Evolutionary conservation across 2,888 invertebrate genomes (phyloP), one percentile per base, ranked within the genome.

Genomic region (Cheilosia variabilis): DNA sequence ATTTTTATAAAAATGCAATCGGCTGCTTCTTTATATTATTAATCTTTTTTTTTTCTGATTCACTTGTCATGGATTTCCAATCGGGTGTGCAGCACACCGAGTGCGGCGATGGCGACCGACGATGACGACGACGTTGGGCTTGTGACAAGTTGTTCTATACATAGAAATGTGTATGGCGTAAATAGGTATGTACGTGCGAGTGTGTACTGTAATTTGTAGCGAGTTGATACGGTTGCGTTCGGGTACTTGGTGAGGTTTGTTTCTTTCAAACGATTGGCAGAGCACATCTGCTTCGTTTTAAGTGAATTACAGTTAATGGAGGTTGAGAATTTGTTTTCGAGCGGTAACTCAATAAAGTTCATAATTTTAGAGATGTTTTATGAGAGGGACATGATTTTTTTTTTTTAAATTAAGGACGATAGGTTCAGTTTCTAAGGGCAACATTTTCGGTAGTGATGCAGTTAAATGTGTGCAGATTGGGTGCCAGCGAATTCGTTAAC

Each of bases 131-230:
- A 27, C n/a, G 24, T 17, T 52, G 34, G n/a, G 52, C 69, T 69
- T 78, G 78, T 69, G 69, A 78, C 78, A 78, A 68, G 69, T 50
- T 55, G 55, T 78, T 78, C 78, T 78, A 78, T 71, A 78, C 55
- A 78, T 78, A 78, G 78, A 78, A 55, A 37, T 41, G 47, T 10
- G 50, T 78, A 22, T 63, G 10, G 3, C 4, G 69, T 41, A 63
- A 19, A 55, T 55, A 60, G 43, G 37, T 37, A 37, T 37, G 1
- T 1, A 27, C 24, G 0, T 24, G 4, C 24, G 4, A 1, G 1
- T 1, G 4, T 37, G 13, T 13, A 53, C 63, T 78, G 41, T 57
- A 71, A 63, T 78, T 78, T 78, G 63, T 78, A 63, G 52, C 17
- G 19, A 55, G 10, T 17, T 24, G 17, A 37, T 27, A 50, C 31